Evolutionary conservation across 2,888 invertebrate genomes (phyloP), one percentile per base, ranked within the genome.

Genomic region (Apamea crenata): DNA sequence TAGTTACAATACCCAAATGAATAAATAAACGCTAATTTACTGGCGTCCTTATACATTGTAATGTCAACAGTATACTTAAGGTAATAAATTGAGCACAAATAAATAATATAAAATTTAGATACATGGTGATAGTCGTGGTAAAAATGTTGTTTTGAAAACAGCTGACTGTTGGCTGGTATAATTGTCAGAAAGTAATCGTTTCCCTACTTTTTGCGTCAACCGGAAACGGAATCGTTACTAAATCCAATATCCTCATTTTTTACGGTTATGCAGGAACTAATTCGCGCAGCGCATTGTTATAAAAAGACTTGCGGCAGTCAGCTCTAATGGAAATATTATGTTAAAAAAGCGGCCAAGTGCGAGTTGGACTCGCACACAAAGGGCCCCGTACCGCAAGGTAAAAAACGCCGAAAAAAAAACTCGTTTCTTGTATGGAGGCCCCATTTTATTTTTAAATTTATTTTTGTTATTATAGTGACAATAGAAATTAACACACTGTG

Each of bases 201-300:
- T 84, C 68, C 85, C 8, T 25, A 84, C 25, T 78, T 82, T 84
- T 82, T 82, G 12, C 32, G 25, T 53, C 7, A 67, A 63, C 67
- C 61, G 68, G 80, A 65, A 18, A 61, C 72, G 72, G 80, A 82
- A 84, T 56, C 40, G 32, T 18, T 18, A 40, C 18, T 56, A 0
- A 59, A 69, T 65, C 10, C n/a, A 63, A 65, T 69, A 56, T 79
- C 63, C 56, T 65, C 29, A 50, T 50, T 69, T 69, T 69, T 66
- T 74, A 40, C 61, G 32, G 18, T 50, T 32, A n/a, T 47, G 50
- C 50, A 50, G 29, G 61, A 25, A 50, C 70, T 69, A 18, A 21
- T 50, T 77, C n/a, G 21, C 63, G 14, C 29, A 68, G 21, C 2
- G 21, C 10, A 69, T 40, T 78, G 36, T 69, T 25, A 25, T 16